Evolutionary conservation across 2,888 invertebrate species (phyloP), one percentile per base, ranked within the genome.

Genomic region (Vandiemenella viatica): DNA sequence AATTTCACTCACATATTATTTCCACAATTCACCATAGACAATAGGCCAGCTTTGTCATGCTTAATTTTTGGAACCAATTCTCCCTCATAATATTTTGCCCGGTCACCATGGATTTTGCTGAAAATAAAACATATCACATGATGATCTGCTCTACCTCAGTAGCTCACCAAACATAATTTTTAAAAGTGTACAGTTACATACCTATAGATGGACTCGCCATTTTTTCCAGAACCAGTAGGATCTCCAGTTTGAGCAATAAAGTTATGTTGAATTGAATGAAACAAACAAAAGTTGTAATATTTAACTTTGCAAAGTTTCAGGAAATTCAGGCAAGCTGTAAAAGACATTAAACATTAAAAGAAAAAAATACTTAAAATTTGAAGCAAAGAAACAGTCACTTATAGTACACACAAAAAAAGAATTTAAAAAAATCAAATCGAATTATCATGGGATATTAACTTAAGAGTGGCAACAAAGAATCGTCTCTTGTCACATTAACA

Each of bases 221-320:
- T 93, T 59, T 80, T 79, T 4, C 96, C 89, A 53, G 80, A 82
- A 0, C 92, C 92, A 1, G 84, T 83, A 0, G 97, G 97, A 66
- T 98, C 97, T 3, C 98, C 97, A 26, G 93, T 90, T 72, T 98
- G 98, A 1, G 96, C 97, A 55, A 97, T 89, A 60, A 97, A 93
- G 52, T 90, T 88, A 63, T 81, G 79, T 69, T 92, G 86, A 46
- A 98, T 83, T 0, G 87, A 85, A 64, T 96, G 93, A 63, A 98
- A 93, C 23, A 96, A 69, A 65, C 85, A 88, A 67, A 80, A 90
- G 68, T 99, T 98, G 77, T 96, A 98, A 67, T 93, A 97, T 67
- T 98, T 99, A 58, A 90, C 74, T 71, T 95, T 96, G 74, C 98
- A 99, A 37, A 98, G 72, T 68, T 98, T 98, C 55, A 98, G 65